These are phyloP conservation scores for Drosophila recens DNA, from an alignment of 2,888 invertebrate genomes.

Conservation along the genomic window DNA sequence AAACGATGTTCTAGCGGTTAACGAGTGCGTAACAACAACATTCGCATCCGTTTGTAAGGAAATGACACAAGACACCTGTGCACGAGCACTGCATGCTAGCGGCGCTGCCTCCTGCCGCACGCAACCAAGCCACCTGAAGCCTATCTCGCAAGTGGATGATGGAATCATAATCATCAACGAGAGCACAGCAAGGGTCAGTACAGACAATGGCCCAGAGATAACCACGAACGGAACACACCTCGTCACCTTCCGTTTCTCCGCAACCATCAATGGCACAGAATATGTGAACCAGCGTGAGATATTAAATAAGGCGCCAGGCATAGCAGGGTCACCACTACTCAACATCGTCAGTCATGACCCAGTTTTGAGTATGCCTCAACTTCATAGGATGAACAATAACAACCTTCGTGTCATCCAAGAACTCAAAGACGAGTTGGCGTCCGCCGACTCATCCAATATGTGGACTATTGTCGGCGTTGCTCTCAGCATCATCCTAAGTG, in stretches of 20 bases:
- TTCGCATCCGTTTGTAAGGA: no score
- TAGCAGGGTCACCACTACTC: conserved; percentile 6
- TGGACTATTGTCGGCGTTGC: no score
- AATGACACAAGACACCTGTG: no score
- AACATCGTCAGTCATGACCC: conserved; percentile 13
- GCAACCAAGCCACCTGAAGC: neutral
- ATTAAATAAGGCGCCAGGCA: no score
- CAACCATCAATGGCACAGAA: neutral
- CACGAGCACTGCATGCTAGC: no score
- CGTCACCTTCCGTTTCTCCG: neutral
- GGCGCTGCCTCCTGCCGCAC: no score
- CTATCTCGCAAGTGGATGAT: neutral
- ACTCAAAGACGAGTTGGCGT: conserved; percentile 2
- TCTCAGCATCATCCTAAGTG: no score
- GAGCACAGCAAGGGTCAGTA: conserved; percentile 6
- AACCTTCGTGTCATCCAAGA: conserved; percentile 13
- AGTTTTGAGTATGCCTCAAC: conserved; percentile 13
- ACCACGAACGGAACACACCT: neutral
- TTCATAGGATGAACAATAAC: conserved; percentile 7
- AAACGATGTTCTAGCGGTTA: no score
- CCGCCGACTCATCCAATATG: neutral
- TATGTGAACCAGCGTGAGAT: neutral
- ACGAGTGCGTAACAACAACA: no score
- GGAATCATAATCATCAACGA: conserved; percentile 17
- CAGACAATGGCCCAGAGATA: conserved; percentile 9